Conservation (phyloP, 1,140 invertebrate species). For the Caenorhabditis elegans region DNA sequence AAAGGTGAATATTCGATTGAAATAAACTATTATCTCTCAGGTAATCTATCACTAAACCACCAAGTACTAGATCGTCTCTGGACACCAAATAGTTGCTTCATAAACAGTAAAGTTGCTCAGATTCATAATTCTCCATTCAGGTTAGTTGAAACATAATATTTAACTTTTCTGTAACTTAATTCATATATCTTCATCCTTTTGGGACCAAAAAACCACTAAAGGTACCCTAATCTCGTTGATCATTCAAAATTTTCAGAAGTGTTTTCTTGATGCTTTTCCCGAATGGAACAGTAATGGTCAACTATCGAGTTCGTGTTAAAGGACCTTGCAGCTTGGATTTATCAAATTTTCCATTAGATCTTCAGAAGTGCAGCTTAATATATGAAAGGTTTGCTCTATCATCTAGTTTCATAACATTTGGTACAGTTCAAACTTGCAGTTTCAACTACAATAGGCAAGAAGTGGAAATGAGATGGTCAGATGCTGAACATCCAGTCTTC, state of each 20-base stretch:
- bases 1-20: too few relatives aligned
- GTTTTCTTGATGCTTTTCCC: constrained; percentile 65
- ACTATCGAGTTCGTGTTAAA: constrained; percentile 64
- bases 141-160: constrained; percentile 42
- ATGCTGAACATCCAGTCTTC: constrained; percentile 55
- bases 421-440: too few relatives aligned
- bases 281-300: constrained; percentile 65
- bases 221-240: too few relatives aligned
- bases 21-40: not conserved
- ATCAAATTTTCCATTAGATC: constrained; percentile 59
- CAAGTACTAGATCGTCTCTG: constrained; percentile 60
- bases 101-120: constrained; percentile 63
- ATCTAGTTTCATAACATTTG: too few relatives aligned
- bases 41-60: constrained; percentile 60
- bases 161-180: not conserved
- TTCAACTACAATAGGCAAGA: constrained; percentile 67
- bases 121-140: constrained; percentile 65
- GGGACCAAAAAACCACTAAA: not conserved
- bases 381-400: constrained; percentile 58
- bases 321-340: constrained; percentile 64
- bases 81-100: constrained; percentile 66
- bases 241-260: constrained; percentile 54
- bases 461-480: constrained; percentile 64
- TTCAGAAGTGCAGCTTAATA: constrained; percentile 61
- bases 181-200: not conserved